Evolutionary conservation across 2,113 vertebrate genomes (phyloP).

Genomic region (Jaculus jaculus): DNA sequence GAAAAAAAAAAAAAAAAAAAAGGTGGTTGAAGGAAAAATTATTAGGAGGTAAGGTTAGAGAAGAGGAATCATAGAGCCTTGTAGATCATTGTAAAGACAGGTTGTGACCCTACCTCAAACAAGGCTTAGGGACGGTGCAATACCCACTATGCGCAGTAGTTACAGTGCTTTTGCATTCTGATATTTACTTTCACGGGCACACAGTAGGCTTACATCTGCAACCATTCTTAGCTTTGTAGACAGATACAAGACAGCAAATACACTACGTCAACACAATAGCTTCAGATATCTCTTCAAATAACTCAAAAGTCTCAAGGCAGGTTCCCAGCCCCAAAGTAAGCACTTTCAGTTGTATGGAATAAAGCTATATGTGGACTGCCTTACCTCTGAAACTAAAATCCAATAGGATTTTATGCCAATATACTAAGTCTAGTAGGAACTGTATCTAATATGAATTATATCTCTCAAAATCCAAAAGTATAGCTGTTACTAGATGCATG

Average conservation of each 20-base stretch:
- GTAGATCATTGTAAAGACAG: neutral
- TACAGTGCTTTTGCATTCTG: neutral
- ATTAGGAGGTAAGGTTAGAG: neutral
- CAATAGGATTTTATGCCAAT: no score
- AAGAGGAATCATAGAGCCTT: neutral
- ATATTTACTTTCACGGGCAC: neutral
- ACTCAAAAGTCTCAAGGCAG: neutral
- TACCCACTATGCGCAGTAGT: neutral
- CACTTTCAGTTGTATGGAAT: neutral
- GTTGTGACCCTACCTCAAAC: neutral
- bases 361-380: neutral
- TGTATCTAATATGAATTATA: neutral
- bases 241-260: neutral
- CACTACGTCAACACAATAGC: neutral
- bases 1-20: no score
- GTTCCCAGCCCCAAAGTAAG: neutral
- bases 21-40: neutral
- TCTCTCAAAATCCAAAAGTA: no score
- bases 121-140: neutral
- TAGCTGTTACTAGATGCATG: no score
- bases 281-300: slow-evolving; percentile 45
- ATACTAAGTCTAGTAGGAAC: no score
- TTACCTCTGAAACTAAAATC: neutral
- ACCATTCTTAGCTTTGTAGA: slow-evolving; percentile 2
- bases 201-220: neutral